A percentile compares a stretch with the other conserved stretches of the same genome.
phyloP scores from a whole-genome alignment of 2,888 invertebrate species.

The Lithophane leautieri region DNA sequence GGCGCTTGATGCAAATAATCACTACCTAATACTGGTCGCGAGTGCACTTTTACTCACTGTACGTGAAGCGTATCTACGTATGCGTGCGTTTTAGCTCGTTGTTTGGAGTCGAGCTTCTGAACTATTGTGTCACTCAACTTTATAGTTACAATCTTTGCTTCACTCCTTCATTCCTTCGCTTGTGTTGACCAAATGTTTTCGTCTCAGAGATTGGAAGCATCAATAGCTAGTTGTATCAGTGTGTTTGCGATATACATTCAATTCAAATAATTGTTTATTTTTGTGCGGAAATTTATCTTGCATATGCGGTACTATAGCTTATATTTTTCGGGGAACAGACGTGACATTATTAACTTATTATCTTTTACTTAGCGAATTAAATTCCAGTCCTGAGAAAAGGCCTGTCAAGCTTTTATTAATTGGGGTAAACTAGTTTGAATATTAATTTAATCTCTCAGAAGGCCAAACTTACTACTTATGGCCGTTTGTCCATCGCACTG shows the following conservation, averaged over 20 bases:
- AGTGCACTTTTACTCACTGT: neutral
- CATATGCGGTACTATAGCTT: too few species aligned
- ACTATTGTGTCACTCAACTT: neutral
- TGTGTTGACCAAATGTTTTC: neutral
- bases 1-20: neutral
- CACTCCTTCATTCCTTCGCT: neutral
- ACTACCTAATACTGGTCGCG: neutral
- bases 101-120: neutral
- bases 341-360: neutral
- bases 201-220: neutral
- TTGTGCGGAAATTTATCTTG: neutral
- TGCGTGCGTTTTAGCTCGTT: too few species aligned
- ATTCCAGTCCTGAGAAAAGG: neutral
- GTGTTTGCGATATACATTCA: neutral
- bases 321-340: neutral
- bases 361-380: neutral
- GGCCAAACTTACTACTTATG: neutral
- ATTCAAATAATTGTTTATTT: neutral
- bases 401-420: neutral
- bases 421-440: neutral
- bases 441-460: neutral
- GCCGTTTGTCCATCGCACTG: too few species aligned
- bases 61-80: neutral
- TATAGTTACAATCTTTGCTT: constrained; percentile 25
- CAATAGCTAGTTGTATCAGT: neutral